Percentiles rank a stretch among this genome's conserved stretches.
These are phyloP conservation scores for Spinibarbus caldwelli DNA, from an alignment of 2,797 vertebrate species.

Conservation along the genomic window DNA sequence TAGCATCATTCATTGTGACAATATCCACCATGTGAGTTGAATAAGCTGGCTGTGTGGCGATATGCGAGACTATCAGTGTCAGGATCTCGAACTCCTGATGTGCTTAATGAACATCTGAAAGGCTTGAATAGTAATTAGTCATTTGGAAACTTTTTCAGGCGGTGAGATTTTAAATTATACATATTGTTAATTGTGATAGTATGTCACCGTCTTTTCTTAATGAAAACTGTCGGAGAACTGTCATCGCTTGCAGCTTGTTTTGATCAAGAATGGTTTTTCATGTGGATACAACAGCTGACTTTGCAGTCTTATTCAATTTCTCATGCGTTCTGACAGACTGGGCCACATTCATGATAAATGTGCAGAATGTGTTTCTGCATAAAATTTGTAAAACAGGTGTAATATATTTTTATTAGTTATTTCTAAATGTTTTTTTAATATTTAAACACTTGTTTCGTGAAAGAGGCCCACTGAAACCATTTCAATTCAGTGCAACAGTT, in stretches of 20 bases:
- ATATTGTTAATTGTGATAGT: conserved; percentile 4
- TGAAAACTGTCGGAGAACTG: conserved; percentile 8
- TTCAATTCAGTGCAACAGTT: background rate
- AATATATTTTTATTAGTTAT: background rate
- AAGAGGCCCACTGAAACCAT: background rate
- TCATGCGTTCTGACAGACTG: background rate
- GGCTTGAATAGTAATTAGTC: background rate
- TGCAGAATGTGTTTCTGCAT: background rate
- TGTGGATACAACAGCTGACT: background rate
- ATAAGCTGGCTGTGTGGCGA: conserved; percentile 26
- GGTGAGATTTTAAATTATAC: conserved; percentile 20
- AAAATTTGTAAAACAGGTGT: background rate
- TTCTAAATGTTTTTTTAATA: background rate
- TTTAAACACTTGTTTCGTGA: background rate
- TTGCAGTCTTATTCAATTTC: background rate
- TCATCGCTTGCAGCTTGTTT: background rate
- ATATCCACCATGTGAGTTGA: conserved; percentile 22
- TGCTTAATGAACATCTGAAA: conserved; percentile 47
- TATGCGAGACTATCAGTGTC: conserved; percentile 35
- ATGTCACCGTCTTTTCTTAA: background rate
- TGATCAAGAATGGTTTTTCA: conserved; percentile 13
- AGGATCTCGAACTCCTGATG: background rate
- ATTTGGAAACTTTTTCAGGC: conserved; percentile 37
- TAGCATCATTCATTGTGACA: conserved; percentile 33
- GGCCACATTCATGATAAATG: background rate